Conservation (phyloP, 1,140 invertebrate genomes). For the Ptiloglossa arizonensis region DNA sequence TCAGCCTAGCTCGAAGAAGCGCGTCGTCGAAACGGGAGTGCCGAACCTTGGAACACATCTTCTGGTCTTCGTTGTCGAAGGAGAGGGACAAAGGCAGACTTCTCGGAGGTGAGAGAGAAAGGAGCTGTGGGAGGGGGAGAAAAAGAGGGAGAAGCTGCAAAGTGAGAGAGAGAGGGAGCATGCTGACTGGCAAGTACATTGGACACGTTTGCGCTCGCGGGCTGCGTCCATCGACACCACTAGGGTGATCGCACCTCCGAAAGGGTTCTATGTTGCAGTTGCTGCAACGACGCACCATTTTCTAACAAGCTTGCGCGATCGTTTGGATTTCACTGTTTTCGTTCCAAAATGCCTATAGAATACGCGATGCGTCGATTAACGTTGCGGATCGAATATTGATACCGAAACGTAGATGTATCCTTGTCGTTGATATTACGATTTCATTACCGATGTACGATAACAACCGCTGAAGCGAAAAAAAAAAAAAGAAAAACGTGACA, state of each 20-base stretch:
- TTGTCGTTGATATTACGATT: background rate
- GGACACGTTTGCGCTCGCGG: constrained; percentile 56
- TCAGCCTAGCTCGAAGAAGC: background rate
- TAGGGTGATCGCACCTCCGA: constrained; percentile 57
- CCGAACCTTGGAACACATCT: constrained; percentile 43
- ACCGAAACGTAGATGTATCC: background rate
- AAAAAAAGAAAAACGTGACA: background rate
- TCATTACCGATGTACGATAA: background rate
- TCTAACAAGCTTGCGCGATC: background rate
- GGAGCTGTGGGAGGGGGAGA: background rate
- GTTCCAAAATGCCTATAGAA: background rate
- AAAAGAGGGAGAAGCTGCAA: background rate
- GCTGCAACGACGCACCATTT: constrained; percentile 34
- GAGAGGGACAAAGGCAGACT: constrained; percentile 21
- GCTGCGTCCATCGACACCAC: constrained; percentile 64
- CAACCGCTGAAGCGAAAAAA: no score
- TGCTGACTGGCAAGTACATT: constrained; percentile 62
- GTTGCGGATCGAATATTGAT: no score
- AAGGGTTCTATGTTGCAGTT: constrained; percentile 44
- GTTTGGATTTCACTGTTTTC: background rate
- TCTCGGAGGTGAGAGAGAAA: constrained; percentile 37
- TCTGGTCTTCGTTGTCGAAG: constrained; percentile 36
- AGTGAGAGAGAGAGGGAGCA: constrained; percentile 22
- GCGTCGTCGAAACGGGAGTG: constrained; percentile 31
- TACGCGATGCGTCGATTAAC: background rate